These are phyloP conservation scores for Lampris megalopsis DNA, from an alignment of 2,113 vertebrate species.

Conservation along the genomic window DNA sequence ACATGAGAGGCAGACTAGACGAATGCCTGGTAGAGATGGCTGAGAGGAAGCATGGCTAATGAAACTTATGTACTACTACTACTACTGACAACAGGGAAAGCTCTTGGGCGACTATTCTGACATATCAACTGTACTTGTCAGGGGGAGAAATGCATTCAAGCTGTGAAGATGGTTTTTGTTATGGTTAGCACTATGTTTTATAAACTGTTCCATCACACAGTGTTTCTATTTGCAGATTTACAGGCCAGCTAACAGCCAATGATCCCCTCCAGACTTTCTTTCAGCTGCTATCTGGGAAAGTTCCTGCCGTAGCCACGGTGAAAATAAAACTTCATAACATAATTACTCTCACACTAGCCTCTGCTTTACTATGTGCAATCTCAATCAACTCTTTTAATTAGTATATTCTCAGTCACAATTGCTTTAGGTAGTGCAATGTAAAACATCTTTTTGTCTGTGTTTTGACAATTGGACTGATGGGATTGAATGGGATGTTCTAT, in stretches of 20 bases:
- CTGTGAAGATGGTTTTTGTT: slow-evolving; percentile 1
- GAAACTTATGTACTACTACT: slow-evolving; percentile 2
- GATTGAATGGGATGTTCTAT: slow-evolving; percentile 12
- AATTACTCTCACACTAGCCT: background rate
- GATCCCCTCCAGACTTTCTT: slow-evolving; percentile 94
- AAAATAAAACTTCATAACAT: background rate
- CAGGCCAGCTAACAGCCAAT: slow-evolving; percentile 83
- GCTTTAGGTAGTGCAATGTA: background rate
- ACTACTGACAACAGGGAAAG: slow-evolving; percentile 34
- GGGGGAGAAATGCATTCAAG: background rate
- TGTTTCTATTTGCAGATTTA: slow-evolving; percentile 85
- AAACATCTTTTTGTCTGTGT: too few relatives aligned
- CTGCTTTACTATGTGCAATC: background rate
- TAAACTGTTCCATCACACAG: slow-evolving; percentile 29
- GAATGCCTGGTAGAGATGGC: slow-evolving; percentile 17
- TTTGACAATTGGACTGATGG: background rate
- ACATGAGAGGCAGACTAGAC: slow-evolving; percentile 1
- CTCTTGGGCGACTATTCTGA: slow-evolving; percentile 28
- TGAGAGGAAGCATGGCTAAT: background rate
- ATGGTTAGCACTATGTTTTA: background rate
- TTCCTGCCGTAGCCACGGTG: slow-evolving; percentile 89
- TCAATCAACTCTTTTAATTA: too few relatives aligned
- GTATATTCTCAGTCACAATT: background rate
- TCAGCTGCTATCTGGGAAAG: slow-evolving; percentile 90
- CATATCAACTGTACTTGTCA: background rate